Evolutionary conservation across 35 echinoderm and acorn worm species (phyloP).

Genomic region (Amphiura filiformis): DNA sequence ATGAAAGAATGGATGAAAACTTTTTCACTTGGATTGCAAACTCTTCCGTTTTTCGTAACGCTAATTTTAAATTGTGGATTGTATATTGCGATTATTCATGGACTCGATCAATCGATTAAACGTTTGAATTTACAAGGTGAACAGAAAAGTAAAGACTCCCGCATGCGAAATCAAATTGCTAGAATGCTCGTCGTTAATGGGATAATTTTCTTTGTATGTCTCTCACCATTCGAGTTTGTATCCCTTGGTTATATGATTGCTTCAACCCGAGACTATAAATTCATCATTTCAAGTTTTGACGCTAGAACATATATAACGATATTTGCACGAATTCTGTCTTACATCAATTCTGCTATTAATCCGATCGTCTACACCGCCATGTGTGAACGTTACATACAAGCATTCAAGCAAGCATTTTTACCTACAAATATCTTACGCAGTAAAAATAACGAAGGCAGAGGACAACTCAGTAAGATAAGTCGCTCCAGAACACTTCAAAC

Average conservation of each 20-base stretch:
- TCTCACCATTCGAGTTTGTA: not conserved
- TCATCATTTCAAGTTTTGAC: not conserved
- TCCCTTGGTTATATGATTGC: not conserved
- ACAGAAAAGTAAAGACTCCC: not conserved
- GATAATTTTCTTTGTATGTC: no score
- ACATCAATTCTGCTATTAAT: conserved; percentile 81
- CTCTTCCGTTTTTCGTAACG: not conserved
- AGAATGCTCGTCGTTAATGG: not conserved
- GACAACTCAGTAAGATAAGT: not conserved
- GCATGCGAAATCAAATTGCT: not conserved
- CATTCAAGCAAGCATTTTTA: conserved; percentile 73
- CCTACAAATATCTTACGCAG: not conserved
- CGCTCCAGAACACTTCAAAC: not conserved
- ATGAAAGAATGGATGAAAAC: not conserved
- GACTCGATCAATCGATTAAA: not conserved
- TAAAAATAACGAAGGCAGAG: not conserved
- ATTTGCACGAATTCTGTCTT: conserved; percentile 77
- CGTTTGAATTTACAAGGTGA: not conserved
- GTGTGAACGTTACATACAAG: conserved; percentile 78
- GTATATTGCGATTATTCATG: not conserved
- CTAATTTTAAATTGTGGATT: not conserved
- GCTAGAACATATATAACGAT: not conserved
- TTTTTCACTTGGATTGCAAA: not conserved
- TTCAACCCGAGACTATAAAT: not conserved
- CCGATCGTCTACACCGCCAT: conserved; percentile 87